Base-by-base conservation (phyloP, 2,113 vertebrate genomes). In the Chloroceryle aenea region DNA sequence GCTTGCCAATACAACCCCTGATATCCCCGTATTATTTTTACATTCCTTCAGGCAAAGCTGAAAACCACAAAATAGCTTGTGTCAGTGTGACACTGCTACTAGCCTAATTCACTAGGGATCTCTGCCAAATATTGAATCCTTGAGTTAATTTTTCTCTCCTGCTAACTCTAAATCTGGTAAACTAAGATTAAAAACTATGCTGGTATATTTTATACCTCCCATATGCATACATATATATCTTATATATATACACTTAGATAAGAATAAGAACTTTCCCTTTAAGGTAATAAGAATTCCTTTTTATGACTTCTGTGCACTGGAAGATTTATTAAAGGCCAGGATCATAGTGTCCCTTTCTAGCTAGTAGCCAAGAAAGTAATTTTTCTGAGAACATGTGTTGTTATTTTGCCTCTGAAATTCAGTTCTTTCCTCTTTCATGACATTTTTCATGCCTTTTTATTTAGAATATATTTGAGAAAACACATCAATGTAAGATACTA, bases 31-130 rank as follows among this genome's bases (percentile, higher is more conserved):
- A n/a, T 82, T 87, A 91, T 75, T 86, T 89, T 52, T 86, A 56
- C 52, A 43, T 93, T 97, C 69, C 83, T 96, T 74, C 36, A 94
- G 83, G 91, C 94, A 94, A 58, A 95, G 62, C n/a, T 73, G 68
- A 92, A 95, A 94, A 91, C 71, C 32, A 74, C 80, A 83, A 80
- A 91, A 85, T 80, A 85, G 58, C 73, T 94, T 69, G 63, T 86
- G 71, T 83, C 77, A 72, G 42, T 79, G 76, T 80, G 76, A 93
- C 42, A 93, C 56, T 74, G 77, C 55, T 93, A 74, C 61, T 95
- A 89, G 69, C 83, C 38, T 73, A 72, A 71, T 47, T 67, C 81
- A 83, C 30, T 47, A 66, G 21, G 77, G 92, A 93, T 80, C 25
- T 61, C 59, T 86, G 93, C 80, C 86, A 95, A 91, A 91, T 82